Base-by-base conservation (phyloP, 2,888 invertebrate genomes). In the Slavum lentiscoides region DNA sequence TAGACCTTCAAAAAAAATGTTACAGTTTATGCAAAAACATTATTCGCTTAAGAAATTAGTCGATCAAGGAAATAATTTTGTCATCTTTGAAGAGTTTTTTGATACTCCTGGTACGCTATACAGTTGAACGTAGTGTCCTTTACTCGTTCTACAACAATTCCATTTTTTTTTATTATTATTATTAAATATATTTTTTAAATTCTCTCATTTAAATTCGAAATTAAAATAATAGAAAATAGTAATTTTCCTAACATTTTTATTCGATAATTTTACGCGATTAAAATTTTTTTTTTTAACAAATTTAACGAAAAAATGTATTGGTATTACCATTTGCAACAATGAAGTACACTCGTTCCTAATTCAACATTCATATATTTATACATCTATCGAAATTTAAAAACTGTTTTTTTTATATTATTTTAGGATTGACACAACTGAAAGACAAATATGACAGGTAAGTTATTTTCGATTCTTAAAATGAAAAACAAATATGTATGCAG, bases 1-100 rank as follows among this genome's bases (percentile, higher is more conserved):
- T 87, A 91, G 95, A 62, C 98, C 98, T 0, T 97, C 97, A 0
- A 90, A 92, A 72, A 96, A 96, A 86, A 92, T 97, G 85, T 88
- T 94, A 84, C 90, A 90, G 55, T 98, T 98, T 87, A 88, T 98
- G 30, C 88, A 88, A 62, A 95, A 94, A 86, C 93, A 97, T 86
- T 98, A 96, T 86, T 89, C 90, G 23, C 87, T 91, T 0, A 88
- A 88, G 77, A 88, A 87, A 49, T 91, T 91, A 23, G 90, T 95
- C 83, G 92, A 92, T 64, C 96, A 96, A 86, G 91, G 92, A 85
- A 96, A 95, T 86, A 94, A 95, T 86, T 95, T 94, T 87, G 95
- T 94, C 58, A 91, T 96, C 23, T 96, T 92, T 86, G 91, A 92
- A 83, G 93, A 92, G 74, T 95, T 95, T 87, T 95, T 96, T 80